phyloP scores from a whole-genome alignment of 2,888 invertebrate species.

The Cosmia pyralina region DNA sequence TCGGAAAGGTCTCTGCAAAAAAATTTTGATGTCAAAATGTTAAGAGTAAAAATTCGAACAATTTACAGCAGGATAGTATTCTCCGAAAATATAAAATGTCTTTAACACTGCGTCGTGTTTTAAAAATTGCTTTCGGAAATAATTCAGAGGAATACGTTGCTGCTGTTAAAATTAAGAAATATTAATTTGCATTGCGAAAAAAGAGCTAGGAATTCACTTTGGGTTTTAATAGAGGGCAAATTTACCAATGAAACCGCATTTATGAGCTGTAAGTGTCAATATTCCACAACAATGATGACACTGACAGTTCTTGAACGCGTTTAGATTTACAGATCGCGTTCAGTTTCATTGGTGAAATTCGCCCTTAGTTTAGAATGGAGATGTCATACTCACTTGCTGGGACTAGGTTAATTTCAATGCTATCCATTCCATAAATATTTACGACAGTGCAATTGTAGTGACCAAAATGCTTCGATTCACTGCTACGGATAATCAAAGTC shows the following conservation, averaged over 20 bases:
- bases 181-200: background rate
- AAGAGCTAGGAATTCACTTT: background rate
- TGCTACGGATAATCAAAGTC: slow-evolving; percentile 95
- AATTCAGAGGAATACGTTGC: background rate
- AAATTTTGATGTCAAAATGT: background rate
- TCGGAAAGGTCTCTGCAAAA: slow-evolving; percentile 93
- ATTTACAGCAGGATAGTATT: background rate
- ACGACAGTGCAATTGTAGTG: slow-evolving; percentile 98
- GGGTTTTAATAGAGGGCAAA: background rate
- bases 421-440: slow-evolving; percentile 96
- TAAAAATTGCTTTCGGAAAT: background rate
- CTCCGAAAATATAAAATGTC: slow-evolving; percentile 9
- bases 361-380: background rate
- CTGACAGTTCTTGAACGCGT: background rate
- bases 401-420: slow-evolving; percentile 94
- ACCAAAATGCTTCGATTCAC: slow-evolving; percentile 96
- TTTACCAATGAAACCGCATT: background rate
- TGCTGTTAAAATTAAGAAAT: slow-evolving; percentile 3
- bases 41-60: background rate
- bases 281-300: background rate
- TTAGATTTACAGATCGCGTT: background rate
- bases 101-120: slow-evolving; percentile 2
- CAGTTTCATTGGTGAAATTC: background rate
- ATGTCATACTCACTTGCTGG: slow-evolving; percentile 94
- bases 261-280: background rate